A percentile compares a stretch with the other conserved stretches of the same genome.
These are phyloP conservation scores for Hypselothyrea guttata DNA, from an alignment of 2,888 invertebrate genomes.

Conservation along the genomic window DNA sequence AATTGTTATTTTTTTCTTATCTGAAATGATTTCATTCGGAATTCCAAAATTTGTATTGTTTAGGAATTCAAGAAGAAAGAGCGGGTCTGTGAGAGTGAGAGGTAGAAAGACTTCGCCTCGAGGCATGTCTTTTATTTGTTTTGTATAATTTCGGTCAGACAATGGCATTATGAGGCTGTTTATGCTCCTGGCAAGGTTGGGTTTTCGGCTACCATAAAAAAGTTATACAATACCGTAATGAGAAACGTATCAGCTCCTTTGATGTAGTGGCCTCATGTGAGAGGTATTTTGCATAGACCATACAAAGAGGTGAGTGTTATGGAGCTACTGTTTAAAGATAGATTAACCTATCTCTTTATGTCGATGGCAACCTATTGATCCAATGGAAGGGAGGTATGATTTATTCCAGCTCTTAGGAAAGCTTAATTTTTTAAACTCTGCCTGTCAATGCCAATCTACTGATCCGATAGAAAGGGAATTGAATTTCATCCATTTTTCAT, in stretches of 20 bases:
- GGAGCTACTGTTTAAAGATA: neutral
- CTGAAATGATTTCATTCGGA: constrained; percentile 39
- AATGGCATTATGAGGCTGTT: constrained; percentile 23
- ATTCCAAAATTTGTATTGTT: constrained; percentile 29
- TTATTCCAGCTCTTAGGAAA: no score
- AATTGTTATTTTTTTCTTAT: constrained; percentile 35
- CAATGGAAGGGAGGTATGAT: no score
- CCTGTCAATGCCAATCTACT: no score
- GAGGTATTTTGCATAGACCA: no score
- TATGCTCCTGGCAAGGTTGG: constrained; percentile 46
- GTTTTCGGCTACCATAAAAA: neutral
- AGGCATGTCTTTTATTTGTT: constrained; percentile 15
- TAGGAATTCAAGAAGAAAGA: constrained; percentile 5
- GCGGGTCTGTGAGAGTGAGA: constrained; percentile 1
- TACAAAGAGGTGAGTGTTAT: no score
- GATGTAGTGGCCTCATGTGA: no score
- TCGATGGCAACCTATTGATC: no score
- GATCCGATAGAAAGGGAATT: no score
- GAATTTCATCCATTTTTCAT: no score
- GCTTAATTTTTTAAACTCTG: no score
- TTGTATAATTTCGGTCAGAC: constrained; percentile 12
- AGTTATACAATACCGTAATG: no score
- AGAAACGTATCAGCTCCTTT: no score
- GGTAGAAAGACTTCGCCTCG: constrained; percentile 11
- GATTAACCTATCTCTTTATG: neutral